Percentiles rank a stretch among this genome's conserved stretches.
Evolutionary conservation across 1,140 invertebrate species (phyloP).

Genomic region (Venustaconcha ellipsiformis): DNA sequence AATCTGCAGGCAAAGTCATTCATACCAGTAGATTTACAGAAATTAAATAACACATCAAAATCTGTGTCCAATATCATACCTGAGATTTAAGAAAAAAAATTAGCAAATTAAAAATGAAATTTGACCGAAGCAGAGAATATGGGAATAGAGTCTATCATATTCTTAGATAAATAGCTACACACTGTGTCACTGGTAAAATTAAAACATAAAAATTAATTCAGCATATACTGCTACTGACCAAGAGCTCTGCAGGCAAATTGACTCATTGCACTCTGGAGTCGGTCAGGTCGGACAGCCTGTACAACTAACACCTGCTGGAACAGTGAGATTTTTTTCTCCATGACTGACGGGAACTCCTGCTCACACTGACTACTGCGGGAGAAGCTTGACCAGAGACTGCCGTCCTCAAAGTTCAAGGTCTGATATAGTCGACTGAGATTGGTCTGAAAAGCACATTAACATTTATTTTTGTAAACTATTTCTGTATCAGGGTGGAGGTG

Average conservation of each 20-base stretch:
- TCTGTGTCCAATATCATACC: too few relatives aligned
- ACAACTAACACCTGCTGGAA: conserved; percentile 89
- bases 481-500: too few relatives aligned
- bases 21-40: too few relatives aligned
- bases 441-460: conserved; percentile 51
- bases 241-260: conserved; percentile 80
- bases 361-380: conserved; percentile 75
- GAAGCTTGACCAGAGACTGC: conserved; percentile 78
- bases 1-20: too few relatives aligned
- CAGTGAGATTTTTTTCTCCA: conserved; percentile 74
- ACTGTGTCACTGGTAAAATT: too few relatives aligned
- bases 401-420: conserved; percentile 75
- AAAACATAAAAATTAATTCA: neutral
- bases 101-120: too few relatives aligned
- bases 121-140: too few relatives aligned
- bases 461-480: too few relatives aligned
- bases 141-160: too few relatives aligned
- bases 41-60: too few relatives aligned
- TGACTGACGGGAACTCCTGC: conserved; percentile 71
- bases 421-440: conserved; percentile 77
- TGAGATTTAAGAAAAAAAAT: too few relatives aligned
- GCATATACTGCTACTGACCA: conserved; percentile 68
- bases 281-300: conserved; percentile 85
- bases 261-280: conserved; percentile 79
- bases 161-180: too few relatives aligned